Conservation (phyloP, 1,140 invertebrate species). For the Drosophila grimshawi region DNA sequence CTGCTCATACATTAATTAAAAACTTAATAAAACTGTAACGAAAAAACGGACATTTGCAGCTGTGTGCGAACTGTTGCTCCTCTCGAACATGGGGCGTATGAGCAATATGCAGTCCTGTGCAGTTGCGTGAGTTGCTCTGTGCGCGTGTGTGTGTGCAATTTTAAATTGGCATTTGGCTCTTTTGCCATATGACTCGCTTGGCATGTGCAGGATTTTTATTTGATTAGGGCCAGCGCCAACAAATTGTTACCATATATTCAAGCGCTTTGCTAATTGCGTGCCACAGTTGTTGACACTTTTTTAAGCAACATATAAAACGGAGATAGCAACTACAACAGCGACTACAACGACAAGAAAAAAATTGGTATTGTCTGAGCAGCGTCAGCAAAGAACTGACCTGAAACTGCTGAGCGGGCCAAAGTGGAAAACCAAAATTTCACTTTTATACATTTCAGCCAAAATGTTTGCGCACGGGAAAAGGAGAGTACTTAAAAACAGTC, state of each 20-base stretch:
- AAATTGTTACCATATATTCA: conserved; percentile 23
- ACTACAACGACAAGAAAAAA: conserved; percentile 9
- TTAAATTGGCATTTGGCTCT: conserved; percentile 24
- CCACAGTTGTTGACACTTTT: conserved; percentile 65
- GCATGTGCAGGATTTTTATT: conserved; percentile 17
- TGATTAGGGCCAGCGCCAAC: conserved; percentile 30
- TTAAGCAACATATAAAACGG: background rate
- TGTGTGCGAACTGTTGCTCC: conserved; percentile 41
- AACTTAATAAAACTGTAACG: conserved; percentile 78
- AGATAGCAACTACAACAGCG: conserved; percentile 7
- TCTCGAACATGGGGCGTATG: conserved; percentile 30
- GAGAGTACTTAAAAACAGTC: conserved; percentile 27
- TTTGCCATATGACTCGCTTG: conserved; percentile 13
- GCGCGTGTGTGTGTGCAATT: conserved; percentile 7
- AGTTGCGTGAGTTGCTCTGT: conserved; percentile 5
- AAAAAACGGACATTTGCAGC: conserved; percentile 41
- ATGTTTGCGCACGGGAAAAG: conserved; percentile 21
- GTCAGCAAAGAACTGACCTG: conserved; percentile 43
- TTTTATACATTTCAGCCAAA: conserved; percentile 35
- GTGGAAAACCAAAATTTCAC: conserved; percentile 36
- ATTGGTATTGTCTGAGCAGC: conserved; percentile 23
- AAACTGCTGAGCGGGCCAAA: conserved; percentile 51
- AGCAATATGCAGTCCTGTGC: conserved; percentile 16
- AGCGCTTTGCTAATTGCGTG: conserved; percentile 57
- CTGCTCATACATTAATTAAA: conserved; percentile 83